phyloP scores from a whole-genome alignment of 2,888 invertebrate species.

The Lycaena phlaeas region DNA sequence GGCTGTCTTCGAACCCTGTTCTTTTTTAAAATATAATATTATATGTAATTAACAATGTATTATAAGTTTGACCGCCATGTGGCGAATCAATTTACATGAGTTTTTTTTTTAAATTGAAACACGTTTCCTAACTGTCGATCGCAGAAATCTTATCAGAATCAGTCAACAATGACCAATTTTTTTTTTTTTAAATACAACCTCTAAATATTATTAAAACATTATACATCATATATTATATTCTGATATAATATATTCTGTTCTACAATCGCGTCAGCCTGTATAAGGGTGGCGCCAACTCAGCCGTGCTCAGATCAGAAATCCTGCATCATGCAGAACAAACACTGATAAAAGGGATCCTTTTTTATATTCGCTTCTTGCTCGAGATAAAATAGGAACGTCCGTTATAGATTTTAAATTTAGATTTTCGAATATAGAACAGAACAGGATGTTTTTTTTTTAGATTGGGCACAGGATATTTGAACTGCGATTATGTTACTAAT shows the following conservation, averaged over 20 bases:
- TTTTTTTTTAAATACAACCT: too few relatives aligned
- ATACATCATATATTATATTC: too few relatives aligned
- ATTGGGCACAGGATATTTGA: neutral
- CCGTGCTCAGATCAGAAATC: neutral
- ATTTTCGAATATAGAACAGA: neutral
- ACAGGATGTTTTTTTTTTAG: neutral
- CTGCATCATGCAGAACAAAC: neutral
- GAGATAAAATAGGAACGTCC: neutral
- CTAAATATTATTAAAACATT: too few relatives aligned
- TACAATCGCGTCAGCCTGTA: neutral
- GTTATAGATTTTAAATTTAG: neutral
- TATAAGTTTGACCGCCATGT: too few relatives aligned
- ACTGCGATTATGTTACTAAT: neutral
- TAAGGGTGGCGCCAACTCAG: neutral
- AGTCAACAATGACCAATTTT: too few relatives aligned
- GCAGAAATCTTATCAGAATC: too few relatives aligned
- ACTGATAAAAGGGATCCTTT: neutral
- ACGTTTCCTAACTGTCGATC: too few relatives aligned
- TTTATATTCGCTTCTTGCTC: neutral
- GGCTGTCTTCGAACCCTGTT: too few relatives aligned
- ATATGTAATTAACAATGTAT: too few relatives aligned
- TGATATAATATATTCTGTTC: neutral
- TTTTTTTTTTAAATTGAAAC: too few relatives aligned
- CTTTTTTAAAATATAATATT: too few relatives aligned
- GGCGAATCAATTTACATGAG: too few relatives aligned